phyloP scores from a whole-genome alignment of 2,113 vertebrate genomes.

The Entomyzon cyanotis region DNA sequence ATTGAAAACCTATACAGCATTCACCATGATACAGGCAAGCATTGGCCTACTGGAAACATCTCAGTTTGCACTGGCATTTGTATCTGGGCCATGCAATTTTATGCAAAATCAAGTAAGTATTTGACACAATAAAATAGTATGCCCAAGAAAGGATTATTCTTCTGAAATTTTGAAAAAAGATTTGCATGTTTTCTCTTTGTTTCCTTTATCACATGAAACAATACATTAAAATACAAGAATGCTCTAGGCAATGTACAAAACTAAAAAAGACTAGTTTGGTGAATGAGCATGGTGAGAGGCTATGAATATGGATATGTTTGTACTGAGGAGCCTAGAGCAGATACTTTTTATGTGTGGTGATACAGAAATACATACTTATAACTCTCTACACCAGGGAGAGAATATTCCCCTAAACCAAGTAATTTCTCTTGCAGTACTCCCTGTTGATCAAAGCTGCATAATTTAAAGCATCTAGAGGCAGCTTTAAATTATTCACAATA shows the following conservation, averaged over 20 bases:
- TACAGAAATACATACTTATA: constrained; percentile 26
- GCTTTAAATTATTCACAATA: constrained; percentile 58
- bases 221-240: not conserved
- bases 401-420: constrained; percentile 25
- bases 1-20: not conserved
- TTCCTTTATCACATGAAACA: not conserved
- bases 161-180: not conserved
- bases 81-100: not conserved
- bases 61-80: not conserved
- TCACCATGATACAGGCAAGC: not conserved
- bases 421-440: constrained; percentile 20
- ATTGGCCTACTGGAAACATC: not conserved
- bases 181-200: not conserved
- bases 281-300: not conserved
- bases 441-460: constrained; percentile 76
- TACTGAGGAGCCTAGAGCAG: constrained; percentile 37
- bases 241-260: not conserved
- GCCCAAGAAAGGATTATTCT: not conserved
- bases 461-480: constrained; percentile 70
- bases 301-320: constrained; percentile 33
- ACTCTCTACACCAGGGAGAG: constrained; percentile 23
- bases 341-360: not conserved
- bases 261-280: constrained; percentile 25
- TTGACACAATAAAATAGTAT: not conserved
- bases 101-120: not conserved